Conservation (phyloP, 2,113 vertebrate genomes). For the Diglossa brunneiventris region DNA sequence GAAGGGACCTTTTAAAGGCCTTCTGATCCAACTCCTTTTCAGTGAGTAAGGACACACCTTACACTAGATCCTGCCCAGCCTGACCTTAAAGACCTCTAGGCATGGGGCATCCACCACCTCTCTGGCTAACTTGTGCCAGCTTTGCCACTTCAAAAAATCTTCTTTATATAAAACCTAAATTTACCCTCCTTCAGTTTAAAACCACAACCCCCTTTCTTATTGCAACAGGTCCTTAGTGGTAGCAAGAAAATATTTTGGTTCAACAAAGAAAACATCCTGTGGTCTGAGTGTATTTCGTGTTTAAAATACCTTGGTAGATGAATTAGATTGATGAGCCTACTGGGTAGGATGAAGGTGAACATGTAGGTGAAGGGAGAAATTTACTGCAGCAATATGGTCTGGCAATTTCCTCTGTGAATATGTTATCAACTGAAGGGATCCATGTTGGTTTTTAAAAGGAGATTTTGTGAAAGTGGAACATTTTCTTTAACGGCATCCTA, state of each 20-base stretch:
- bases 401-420: background rate
- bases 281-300: background rate
- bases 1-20: background rate
- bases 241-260: background rate
- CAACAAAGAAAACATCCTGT: rapidly evolving
- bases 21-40: background rate
- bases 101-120: background rate
- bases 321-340: background rate
- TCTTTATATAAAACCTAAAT: background rate
- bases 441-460: background rate
- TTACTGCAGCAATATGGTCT: background rate
- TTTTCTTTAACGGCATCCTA: background rate
- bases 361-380: background rate
- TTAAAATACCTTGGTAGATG: background rate
- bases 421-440: rapidly evolving
- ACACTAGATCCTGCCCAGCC: background rate
- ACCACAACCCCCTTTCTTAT: too few species aligned
- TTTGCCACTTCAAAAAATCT: too few species aligned
- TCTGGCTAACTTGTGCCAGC: too few species aligned
- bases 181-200: background rate
- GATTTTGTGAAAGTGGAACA: background rate
- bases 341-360: background rate
- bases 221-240: background rate
- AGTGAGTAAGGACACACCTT: background rate
- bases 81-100: background rate